Conservation (phyloP, 2,797 vertebrate genomes). For the Poeciliopsis infans region DNA sequence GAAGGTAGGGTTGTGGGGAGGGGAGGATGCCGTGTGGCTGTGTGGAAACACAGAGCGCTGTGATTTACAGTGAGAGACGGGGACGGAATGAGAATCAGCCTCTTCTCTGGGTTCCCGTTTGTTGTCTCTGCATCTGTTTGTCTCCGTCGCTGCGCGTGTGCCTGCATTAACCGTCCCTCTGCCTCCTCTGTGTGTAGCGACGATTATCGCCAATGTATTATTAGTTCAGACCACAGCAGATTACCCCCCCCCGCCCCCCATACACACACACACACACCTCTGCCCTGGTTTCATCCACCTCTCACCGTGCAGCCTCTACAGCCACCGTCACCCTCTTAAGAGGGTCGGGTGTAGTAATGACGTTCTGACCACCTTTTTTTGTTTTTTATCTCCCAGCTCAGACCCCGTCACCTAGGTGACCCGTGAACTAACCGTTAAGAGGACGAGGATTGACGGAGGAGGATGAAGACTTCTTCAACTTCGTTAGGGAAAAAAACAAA, state of each 20-base stretch:
- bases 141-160: conserved; percentile 56
- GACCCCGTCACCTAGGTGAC: conserved; percentile 77
- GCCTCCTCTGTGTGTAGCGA: conserved; percentile 58
- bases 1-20: not conserved
- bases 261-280: too few relatives aligned
- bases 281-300: conserved; percentile 45
- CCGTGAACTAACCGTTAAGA: conserved; percentile 71
- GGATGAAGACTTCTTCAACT: not conserved
- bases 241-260: conserved; percentile 47
- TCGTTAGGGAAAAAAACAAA: not conserved
- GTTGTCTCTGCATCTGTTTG: conserved; percentile 49
- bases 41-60: conserved; percentile 62
- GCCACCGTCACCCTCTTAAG: conserved; percentile 60
- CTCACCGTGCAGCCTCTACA: conserved; percentile 57
- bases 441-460: conserved; percentile 22
- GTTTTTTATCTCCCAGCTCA: conserved; percentile 80
- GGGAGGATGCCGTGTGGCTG: conserved; percentile 49
- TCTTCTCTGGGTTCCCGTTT: conserved; percentile 61
- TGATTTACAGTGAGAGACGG: conserved; percentile 74
- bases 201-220: conserved; percentile 74
- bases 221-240: conserved; percentile 76
- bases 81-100: conserved; percentile 50
- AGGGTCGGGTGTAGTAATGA: conserved; percentile 73
- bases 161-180: conserved; percentile 32
- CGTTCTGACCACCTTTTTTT: conserved; percentile 63